Conservation (phyloP, 2,888 invertebrate genomes). For the Helleia helle region DNA sequence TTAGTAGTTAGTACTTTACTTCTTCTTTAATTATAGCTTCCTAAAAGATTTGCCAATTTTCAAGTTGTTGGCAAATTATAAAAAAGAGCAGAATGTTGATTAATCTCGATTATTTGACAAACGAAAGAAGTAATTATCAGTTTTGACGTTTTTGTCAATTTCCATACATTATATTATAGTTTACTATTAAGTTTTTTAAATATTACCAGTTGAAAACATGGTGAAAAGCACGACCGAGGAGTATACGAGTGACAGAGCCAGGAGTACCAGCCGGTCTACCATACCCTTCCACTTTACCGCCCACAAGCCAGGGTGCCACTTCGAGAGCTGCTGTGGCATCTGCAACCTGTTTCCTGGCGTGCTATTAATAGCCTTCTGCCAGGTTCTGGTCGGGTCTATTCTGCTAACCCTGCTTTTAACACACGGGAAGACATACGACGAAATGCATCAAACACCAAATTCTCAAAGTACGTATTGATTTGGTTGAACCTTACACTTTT, state of each 20-base stretch:
- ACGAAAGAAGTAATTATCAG: no score
- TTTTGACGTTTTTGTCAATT: no score
- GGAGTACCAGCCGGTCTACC: slow-evolving; percentile 34
- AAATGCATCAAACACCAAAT: slow-evolving; percentile 43
- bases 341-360: slow-evolving; percentile 65
- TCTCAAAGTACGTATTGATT: slow-evolving; percentile 39
- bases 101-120: no score
- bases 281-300: slow-evolving; percentile 58
- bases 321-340: slow-evolving; percentile 62
- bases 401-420: slow-evolving; percentile 50
- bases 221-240: slow-evolving; percentile 18
- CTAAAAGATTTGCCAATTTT: no score
- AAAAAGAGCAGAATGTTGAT: no score
- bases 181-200: no score
- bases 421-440: slow-evolving; percentile 50
- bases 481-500: no score
- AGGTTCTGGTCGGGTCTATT: slow-evolving; percentile 49
- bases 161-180: no score
- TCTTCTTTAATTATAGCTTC: no score
- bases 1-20: no score
- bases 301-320: slow-evolving; percentile 53
- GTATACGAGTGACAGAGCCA: slow-evolving; percentile 24
- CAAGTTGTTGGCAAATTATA: no score
- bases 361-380: slow-evolving; percentile 51
- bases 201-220: slow-evolving; percentile 18